Conservation (phyloP, 2,797 vertebrate genomes). For the Lateolabrax maculatus region DNA sequence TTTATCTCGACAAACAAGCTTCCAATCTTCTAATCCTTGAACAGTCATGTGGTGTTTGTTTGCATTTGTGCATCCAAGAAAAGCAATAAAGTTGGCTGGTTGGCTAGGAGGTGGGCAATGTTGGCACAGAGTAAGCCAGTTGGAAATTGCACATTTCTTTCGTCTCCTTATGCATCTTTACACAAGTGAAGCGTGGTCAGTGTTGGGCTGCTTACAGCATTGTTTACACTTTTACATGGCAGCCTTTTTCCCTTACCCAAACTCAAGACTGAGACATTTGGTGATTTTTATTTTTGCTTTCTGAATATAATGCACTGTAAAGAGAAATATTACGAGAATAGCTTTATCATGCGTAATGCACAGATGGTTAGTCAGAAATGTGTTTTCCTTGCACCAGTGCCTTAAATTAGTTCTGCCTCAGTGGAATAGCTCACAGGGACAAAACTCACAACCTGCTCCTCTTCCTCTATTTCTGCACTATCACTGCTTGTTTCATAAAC, state of each 20-base stretch:
- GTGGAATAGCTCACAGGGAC: constrained; percentile 61
- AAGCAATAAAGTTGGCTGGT: constrained; percentile 25
- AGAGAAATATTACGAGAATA: constrained; percentile 22
- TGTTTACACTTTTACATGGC: constrained; percentile 35
- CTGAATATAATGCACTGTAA: constrained; percentile 11
- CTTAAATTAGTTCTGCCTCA: constrained; percentile 71
- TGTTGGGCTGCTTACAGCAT: constrained; percentile 6
- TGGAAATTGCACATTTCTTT: constrained; percentile 39
- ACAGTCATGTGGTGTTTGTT: constrained; percentile 11
- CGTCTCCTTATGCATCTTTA: constrained; percentile 19
- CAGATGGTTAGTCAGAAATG: constrained; percentile 74
- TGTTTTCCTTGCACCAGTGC: constrained; percentile 64
- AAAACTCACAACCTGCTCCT: constrained; percentile 61
- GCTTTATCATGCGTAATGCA: constrained; percentile 47
- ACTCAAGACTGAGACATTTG: constrained; percentile 22
- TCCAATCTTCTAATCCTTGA: constrained; percentile 11
- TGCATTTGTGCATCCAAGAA: constrained; percentile 38
- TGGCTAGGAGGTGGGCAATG: constrained; percentile 13
- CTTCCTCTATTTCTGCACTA: constrained; percentile 43
- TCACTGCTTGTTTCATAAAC: constrained; percentile 46
- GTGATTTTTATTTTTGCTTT: constrained; percentile 18
- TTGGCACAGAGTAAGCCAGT: constrained; percentile 20
- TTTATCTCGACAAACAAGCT: constrained; percentile 7
- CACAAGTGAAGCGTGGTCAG: constrained; percentile 7
- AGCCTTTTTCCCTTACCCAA: neutral